A percentile compares a stretch with the other conserved stretches of the same genome.
phyloP scores from a whole-genome alignment of 1,140 invertebrate genomes.

The Teleogryllus occipitalis region DNA sequence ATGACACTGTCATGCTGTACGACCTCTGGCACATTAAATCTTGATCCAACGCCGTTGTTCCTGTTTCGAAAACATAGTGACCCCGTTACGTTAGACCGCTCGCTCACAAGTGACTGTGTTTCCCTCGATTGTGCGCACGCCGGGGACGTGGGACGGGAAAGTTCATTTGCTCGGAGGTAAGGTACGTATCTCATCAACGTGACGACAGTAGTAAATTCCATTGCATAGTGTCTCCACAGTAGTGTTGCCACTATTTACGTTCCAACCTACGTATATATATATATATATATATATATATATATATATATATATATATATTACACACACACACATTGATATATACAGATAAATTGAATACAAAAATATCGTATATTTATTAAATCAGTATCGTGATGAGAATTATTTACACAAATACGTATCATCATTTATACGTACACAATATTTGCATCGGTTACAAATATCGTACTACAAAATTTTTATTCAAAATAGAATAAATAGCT shows the following conservation, averaged over 20 bases:
- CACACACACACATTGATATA: no score
- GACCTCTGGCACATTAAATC: slow-evolving; percentile 15
- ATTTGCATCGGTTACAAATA: no score
- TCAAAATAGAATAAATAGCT: no score
- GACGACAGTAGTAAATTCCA: neutral
- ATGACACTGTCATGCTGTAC: slow-evolving; percentile 8
- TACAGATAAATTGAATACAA: no score
- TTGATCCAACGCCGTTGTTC: neutral
- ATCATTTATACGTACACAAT: no score
- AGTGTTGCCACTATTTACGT: neutral
- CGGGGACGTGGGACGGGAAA: neutral
- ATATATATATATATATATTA: no score
- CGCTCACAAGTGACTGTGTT: neutral
- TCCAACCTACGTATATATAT: neutral
- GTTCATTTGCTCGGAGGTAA: neutral
- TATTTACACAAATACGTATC: no score
- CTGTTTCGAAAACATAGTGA: neutral
- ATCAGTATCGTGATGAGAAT: no score
- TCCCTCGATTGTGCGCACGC: neutral
- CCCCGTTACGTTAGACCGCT: neutral
- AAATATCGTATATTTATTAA: no score
- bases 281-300: no score
- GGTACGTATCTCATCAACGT: neutral
- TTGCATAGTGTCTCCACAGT: neutral
- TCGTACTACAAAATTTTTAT: no score